Conservation (phyloP, 1,140 invertebrate species). For the Phenacoccus solenopsis region DNA sequence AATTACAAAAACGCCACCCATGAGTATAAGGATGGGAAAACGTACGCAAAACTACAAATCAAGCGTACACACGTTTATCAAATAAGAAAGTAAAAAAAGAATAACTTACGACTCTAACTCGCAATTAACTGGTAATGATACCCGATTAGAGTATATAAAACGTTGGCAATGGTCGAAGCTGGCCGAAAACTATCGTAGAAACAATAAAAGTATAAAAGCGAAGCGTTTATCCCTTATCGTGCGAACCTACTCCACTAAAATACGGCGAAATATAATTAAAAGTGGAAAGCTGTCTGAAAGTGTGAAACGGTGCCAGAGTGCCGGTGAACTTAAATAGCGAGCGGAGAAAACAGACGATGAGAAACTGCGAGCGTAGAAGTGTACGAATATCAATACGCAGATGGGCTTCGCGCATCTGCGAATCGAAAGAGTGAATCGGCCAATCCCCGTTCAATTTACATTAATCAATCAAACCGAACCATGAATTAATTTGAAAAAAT, state of each 20-base stretch:
- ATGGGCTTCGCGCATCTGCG: constrained; percentile 10
- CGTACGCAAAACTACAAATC: no score
- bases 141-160: no score
- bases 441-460: neutral
- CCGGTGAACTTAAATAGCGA: constrained; percentile 16
- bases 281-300: constrained; percentile 1
- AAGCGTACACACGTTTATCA: no score
- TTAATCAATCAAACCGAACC: neutral
- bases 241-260: neutral
- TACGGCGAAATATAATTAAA: neutral
- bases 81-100: no score
- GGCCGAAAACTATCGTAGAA: no score
- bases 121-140: no score
- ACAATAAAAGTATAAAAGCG: neutral
- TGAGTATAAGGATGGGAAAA: no score
- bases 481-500: neutral
- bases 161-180: no score
- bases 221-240: neutral
- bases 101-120: no score
- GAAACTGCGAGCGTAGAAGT: constrained; percentile 8
- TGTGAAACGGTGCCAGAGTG: constrained; percentile 14
- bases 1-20: no score
- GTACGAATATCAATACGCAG: constrained; percentile 9
- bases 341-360: neutral
- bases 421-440: neutral